These are phyloP conservation scores for Periphyllus acericola DNA, from an alignment of 2,888 invertebrate genomes.

Conservation along the genomic window DNA sequence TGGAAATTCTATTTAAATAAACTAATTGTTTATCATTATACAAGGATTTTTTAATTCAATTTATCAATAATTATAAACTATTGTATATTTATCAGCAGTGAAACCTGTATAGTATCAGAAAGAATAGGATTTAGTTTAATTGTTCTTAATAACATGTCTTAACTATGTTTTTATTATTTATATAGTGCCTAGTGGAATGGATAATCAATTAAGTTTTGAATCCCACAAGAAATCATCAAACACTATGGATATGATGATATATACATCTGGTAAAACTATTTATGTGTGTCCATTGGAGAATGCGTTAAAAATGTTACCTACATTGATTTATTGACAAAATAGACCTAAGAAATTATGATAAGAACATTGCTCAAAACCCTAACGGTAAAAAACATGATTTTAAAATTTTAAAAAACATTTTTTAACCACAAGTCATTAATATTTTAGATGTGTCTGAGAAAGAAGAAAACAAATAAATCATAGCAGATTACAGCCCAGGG, in stretches of 20 bases:
- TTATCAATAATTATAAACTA: too few species aligned
- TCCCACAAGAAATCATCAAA: constrained; percentile 44
- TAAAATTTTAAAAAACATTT: background rate
- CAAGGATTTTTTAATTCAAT: too few species aligned
- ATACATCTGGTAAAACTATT: constrained; percentile 37
- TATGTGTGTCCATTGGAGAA: constrained; percentile 50
- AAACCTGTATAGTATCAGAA: too few species aligned
- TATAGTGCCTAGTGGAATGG: constrained; percentile 53
- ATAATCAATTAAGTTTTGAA: constrained; percentile 51
- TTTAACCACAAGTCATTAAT: background rate
- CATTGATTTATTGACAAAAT: constrained; percentile 52
- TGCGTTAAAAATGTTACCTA: constrained; percentile 47
- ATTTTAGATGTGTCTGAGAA: constrained; percentile 42
- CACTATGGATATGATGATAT: constrained; percentile 52
- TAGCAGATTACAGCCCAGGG: constrained; percentile 54
- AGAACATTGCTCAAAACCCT: constrained; percentile 21
- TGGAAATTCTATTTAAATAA: too few species aligned
- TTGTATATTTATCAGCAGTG: too few species aligned
- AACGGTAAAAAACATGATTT: constrained; percentile 38
- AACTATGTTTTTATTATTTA: background rate
- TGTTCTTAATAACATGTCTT: too few species aligned
- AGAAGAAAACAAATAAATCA: constrained; percentile 55
- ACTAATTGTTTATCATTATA: too few species aligned
- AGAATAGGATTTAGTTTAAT: too few species aligned
- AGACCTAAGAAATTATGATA: constrained; percentile 18